phyloP scores from a whole-genome alignment of 2,888 invertebrate genomes.

The Diaphora mendica region DNA sequence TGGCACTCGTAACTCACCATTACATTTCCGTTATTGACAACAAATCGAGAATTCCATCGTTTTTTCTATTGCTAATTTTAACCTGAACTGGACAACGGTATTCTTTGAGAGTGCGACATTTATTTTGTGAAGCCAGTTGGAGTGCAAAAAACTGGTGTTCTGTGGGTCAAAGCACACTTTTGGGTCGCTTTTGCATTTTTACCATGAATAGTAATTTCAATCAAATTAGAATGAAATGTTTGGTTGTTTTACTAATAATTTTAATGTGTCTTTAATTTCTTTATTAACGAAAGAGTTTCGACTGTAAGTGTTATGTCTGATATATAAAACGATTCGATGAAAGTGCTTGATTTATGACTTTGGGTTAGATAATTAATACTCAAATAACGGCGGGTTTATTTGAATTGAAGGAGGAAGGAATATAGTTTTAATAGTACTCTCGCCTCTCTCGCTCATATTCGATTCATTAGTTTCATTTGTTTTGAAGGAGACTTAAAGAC shows the following conservation, averaged over 20 bases:
- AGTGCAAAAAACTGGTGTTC: slow-evolving; percentile 27
- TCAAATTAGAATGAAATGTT: slow-evolving; percentile 20
- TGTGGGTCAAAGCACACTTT: slow-evolving; percentile 30
- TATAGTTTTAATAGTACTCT: no score
- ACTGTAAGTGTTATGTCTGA: neutral
- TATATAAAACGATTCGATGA: neutral
- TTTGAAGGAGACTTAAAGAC: neutral
- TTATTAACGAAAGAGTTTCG: slow-evolving; percentile 5
- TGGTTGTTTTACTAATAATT: slow-evolving; percentile 6
- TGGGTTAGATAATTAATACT: neutral
- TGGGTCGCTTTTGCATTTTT: slow-evolving; percentile 16
- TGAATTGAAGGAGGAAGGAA: neutral
- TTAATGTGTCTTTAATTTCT: slow-evolving; percentile 1
- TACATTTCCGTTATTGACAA: slow-evolving; percentile 13
- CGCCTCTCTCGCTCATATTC: neutral
- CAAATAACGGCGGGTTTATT: neutral
- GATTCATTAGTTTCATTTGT: neutral
- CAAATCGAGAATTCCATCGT: slow-evolving; percentile 27
- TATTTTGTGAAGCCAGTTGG: slow-evolving; percentile 20
- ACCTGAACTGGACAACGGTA: slow-evolving; percentile 44
- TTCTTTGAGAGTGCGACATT: slow-evolving; percentile 17
- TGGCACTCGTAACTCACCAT: neutral
- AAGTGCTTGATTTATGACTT: slow-evolving; percentile 1
- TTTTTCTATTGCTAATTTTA: slow-evolving; percentile 34
- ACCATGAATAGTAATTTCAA: slow-evolving; percentile 6